A percentile compares a stretch with the other conserved stretches of the same genome.
phyloP scores from a whole-genome alignment of 2,113 vertebrate species.

The Romanogobio albipinnatus region DNA sequence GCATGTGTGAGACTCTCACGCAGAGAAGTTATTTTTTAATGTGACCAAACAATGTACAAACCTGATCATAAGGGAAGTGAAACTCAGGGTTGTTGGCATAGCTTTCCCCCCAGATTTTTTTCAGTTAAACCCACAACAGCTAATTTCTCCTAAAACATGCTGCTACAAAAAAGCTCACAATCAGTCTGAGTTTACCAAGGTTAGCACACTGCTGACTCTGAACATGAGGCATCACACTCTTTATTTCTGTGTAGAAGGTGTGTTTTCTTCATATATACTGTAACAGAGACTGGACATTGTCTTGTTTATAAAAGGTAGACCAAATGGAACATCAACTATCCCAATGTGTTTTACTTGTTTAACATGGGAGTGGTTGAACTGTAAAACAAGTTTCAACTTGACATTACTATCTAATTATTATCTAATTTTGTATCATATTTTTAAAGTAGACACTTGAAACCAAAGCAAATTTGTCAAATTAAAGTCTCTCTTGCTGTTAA shows the following conservation, averaged over 20 bases:
- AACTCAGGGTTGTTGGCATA: constrained; percentile 60
- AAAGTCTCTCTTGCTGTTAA: background rate
- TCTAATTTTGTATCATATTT: background rate
- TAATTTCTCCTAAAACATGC: constrained; percentile 1
- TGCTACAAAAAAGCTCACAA: background rate
- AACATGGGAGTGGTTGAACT: constrained; percentile 30
- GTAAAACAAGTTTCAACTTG: constrained; percentile 23
- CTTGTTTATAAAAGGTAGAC: background rate
- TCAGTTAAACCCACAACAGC: constrained; percentile 19
- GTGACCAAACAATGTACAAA: constrained; percentile 36
- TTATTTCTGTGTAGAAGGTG: background rate
- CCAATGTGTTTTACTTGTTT: background rate
- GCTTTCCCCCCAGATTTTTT: constrained; percentile 2
- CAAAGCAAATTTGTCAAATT: background rate
- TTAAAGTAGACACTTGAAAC: background rate
- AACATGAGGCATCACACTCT: background rate
- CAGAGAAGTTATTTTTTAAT: constrained; percentile 55
- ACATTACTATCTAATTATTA: background rate
- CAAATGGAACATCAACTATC: constrained; percentile 12
- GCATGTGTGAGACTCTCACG: constrained; percentile 15
- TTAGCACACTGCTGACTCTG: background rate
- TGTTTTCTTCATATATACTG: background rate
- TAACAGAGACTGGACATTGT: background rate
- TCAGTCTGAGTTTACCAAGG: background rate
- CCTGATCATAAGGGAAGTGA: constrained; percentile 70